Conservation (phyloP, 2,113 vertebrate genomes). For the Anguilla rostrata region DNA sequence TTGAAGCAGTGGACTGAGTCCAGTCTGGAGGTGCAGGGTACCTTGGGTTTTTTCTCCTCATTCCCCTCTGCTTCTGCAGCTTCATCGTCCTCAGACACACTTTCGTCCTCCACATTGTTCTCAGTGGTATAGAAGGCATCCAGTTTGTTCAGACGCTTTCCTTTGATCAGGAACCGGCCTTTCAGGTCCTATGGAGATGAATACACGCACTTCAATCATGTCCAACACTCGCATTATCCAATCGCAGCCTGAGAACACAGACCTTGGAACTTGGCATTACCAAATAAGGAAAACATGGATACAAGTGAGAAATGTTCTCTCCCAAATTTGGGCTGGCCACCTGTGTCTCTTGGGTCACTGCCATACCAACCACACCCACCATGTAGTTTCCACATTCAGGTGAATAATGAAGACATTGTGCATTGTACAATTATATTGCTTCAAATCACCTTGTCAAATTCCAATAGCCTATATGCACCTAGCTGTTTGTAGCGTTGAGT, state of each 20-base stretch:
- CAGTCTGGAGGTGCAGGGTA: constrained; percentile 26
- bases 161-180: constrained; percentile 90
- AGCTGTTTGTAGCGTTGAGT: neutral
- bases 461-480: neutral
- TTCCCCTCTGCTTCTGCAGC: constrained; percentile 72
- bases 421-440: neutral
- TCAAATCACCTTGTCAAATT: neutral
- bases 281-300: neutral
- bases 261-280: neutral
- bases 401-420: neutral
- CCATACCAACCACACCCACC: neutral
- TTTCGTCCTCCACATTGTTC: constrained; percentile 59
- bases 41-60: constrained; percentile 55
- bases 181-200: constrained; percentile 78
- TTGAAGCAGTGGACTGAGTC: no score
- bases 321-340: neutral
- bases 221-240: neutral
- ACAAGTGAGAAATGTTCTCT: neutral
- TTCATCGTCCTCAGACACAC: constrained; percentile 91
- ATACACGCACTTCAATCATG: neutral
- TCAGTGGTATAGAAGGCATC: constrained; percentile 53
- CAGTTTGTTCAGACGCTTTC: constrained; percentile 84
- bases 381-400: neutral
- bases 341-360: neutral
- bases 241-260: neutral